A percentile compares a stretch with the other conserved stretches of the same genome.
Conservation (phyloP, 1,140 invertebrate genomes). For the Platyura marginata region DNA sequence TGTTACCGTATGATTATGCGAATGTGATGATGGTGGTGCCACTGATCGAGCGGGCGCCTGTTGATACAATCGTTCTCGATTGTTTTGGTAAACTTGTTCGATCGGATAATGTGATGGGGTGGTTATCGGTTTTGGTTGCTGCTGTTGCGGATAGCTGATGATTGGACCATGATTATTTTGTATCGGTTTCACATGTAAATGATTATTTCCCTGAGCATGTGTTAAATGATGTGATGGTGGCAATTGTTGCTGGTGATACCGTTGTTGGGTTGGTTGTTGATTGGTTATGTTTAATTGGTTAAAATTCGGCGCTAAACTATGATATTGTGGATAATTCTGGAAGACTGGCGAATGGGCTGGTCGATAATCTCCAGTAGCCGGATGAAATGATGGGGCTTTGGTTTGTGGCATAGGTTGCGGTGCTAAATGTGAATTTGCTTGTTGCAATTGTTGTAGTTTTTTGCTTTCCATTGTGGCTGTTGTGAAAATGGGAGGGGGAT, state of each 20-base stretch:
- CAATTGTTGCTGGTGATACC: conserved; percentile 12
- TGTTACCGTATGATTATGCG: conserved; percentile 20
- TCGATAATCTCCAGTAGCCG: conserved; percentile 17
- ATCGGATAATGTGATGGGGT: conserved; percentile 16
- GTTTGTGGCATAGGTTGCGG: conserved; percentile 26
- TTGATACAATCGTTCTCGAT: conserved; percentile 11
- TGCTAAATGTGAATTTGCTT: conserved; percentile 11
- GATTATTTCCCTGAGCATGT: too few species aligned
- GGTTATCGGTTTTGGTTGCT: conserved; percentile 10
- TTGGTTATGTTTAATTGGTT: conserved; percentile 9
- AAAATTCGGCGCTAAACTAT: conserved; percentile 1
- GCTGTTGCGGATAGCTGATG: conserved; percentile 8
- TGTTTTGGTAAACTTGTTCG: conserved; percentile 10
- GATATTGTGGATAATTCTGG: conserved; percentile 6
- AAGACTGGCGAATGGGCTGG: conserved; percentile 13
- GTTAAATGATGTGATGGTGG: neutral
- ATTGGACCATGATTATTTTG: neutral
- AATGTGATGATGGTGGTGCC: neutral
- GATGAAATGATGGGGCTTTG: conserved; percentile 25
- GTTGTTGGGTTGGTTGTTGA: conserved; percentile 17
- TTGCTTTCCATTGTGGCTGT: conserved; percentile 45
- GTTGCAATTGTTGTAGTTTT: conserved; percentile 31
- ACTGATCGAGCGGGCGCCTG: neutral
- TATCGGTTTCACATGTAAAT: neutral
- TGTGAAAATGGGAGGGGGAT: conserved; percentile 39